Conservation (phyloP, 2,797 vertebrate species). For the Lycodopsis pacificus region DNA sequence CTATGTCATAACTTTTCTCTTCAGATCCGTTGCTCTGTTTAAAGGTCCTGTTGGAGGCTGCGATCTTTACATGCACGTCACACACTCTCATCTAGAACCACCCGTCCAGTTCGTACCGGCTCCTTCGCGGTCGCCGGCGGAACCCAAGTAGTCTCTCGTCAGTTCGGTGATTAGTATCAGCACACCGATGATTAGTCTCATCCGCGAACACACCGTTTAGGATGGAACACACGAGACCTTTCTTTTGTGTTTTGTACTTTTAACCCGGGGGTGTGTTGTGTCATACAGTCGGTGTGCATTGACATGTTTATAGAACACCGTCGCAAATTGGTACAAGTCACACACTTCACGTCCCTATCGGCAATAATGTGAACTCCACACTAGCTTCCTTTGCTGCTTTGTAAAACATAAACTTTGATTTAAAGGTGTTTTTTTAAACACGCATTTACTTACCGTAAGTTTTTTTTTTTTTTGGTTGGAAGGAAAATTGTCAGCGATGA, state of each 20-base stretch:
- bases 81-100: not conserved
- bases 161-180: not conserved
- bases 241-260: not conserved
- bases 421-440: not conserved
- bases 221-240: not conserved
- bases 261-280: not conserved
- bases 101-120: not conserved
- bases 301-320: not conserved
- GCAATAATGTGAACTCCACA: not conserved
- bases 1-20: conserved; percentile 64
- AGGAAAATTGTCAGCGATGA: not conserved
- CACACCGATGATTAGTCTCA: not conserved
- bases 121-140: too few species aligned
- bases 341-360: too few species aligned
- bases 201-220: not conserved
- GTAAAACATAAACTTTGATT: not conserved
- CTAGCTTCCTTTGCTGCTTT: not conserved
- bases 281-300: not conserved
- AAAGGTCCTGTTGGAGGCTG: conserved; percentile 56
- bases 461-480: too few species aligned
- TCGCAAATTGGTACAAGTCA: too few species aligned
- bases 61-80: conserved; percentile 9
- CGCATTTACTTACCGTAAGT: too few species aligned
- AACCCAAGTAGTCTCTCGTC: not conserved
- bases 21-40: conserved; percentile 57